Evolutionary conservation across 2,888 invertebrate genomes (phyloP), one percentile per base, ranked within the genome.

Genomic region (Lapara coniferarum): DNA sequence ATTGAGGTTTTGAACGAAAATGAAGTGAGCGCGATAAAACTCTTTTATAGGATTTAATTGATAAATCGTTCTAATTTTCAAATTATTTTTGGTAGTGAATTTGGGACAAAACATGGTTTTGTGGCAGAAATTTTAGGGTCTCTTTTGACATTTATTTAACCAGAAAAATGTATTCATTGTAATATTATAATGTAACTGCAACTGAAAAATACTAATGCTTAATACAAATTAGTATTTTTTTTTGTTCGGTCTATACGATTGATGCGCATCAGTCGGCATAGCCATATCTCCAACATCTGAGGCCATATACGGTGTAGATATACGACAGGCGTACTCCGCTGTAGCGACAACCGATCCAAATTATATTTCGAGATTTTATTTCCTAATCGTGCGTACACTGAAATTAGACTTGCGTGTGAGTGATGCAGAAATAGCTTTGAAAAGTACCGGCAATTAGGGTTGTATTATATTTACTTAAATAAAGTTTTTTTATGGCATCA

Each of bases 21-120:
- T 63, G 49, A 49, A 63, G 63, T 49, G 13, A 46, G 46, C 16
- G 63, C 63, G 49, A 63, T 63, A 19, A 49, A 63, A 63, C 49
- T 13, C 63, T 0, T 13, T 13, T 63, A 49, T 63, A 19, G 63
- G 63, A 63, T 63, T 63, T 63, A 63, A 63, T 63, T 63, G 63
- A 63, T 19, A 46, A 13, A 63, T 63, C 19, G 49, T 19, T 49
- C 63, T 63, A 63, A 63, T 63, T 63, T 10, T 19, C 19, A 46
- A 19, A 63, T 63, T 63, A 63, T 63, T 63, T 63, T 49, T 44
- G 49, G 16, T 53, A 30, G 49, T 66, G 37, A 30, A 66, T 66
- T 30, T 53, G 66, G 80, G 77, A 59, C 37, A 67, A 53, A 72
- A 72, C 77, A 72, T 73, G 74, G 69, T 59, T 10, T n/a, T 46